A percentile compares a stretch with the other conserved stretches of the same genome.
These are phyloP conservation scores for Poeciliopsis infans DNA, from an alignment of 2,797 vertebrate species.

Conservation along the genomic window DNA sequence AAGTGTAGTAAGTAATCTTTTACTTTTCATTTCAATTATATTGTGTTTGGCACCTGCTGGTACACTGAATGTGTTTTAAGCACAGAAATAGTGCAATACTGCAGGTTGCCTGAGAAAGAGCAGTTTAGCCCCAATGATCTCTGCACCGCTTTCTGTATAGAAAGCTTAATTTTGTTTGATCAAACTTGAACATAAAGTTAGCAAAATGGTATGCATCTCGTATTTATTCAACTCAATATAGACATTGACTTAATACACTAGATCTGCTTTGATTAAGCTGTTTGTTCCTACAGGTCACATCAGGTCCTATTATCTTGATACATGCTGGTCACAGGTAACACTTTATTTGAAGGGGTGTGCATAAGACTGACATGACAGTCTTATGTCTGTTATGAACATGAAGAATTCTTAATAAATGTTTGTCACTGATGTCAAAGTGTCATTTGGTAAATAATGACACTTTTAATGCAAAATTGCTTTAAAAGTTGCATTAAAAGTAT, in stretches of 20 bases:
- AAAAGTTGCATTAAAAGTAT: no score
- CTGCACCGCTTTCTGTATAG: neutral
- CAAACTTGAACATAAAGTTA: neutral
- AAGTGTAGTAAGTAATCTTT: neutral
- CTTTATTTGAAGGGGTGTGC: no score
- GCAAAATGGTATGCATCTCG: conserved; percentile 6
- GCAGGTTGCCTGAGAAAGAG: neutral
- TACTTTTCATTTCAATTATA: neutral
- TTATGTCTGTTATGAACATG: no score
- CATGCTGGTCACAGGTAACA: no score
- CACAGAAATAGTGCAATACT: neutral
- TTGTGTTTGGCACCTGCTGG: neutral
- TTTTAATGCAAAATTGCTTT: no score
- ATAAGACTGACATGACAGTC: no score
- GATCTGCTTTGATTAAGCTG: neutral
- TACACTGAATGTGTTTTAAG: neutral
- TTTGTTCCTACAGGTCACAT: no score
- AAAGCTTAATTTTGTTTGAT: neutral
- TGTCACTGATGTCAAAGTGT: no score
- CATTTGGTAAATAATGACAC: no score
- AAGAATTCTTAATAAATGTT: no score
- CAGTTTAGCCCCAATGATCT: neutral
- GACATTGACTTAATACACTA: neutral
- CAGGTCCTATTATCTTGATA: no score
- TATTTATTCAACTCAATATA: conserved; percentile 20